Evolutionary conservation across 2,888 invertebrate genomes (phyloP).

Genomic region (Lutraria lutraria): DNA sequence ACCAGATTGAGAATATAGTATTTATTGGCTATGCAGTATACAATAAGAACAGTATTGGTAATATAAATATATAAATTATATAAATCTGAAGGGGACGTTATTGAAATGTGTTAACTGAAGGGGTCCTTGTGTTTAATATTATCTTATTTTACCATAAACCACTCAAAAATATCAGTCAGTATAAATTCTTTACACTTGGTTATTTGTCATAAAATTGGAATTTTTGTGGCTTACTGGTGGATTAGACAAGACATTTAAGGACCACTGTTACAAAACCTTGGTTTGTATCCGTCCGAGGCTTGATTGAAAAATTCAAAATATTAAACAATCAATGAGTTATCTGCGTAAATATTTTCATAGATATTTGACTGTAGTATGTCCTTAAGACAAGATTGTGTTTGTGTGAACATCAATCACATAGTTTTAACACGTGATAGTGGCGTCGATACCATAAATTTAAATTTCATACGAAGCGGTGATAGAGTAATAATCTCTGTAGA

Average conservation of each 20-base stretch:
- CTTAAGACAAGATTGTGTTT: background rate
- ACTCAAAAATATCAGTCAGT: constrained; percentile 7
- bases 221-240: constrained; percentile 37
- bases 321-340: constrained; percentile 38
- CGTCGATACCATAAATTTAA: background rate
- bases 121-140: too few species aligned
- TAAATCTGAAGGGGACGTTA: too few species aligned
- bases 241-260: constrained; percentile 44
- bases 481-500: background rate
- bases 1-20: too few species aligned
- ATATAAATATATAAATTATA: too few species aligned
- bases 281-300: constrained; percentile 37
- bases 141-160: background rate
- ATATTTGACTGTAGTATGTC: background rate
- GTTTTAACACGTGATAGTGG: background rate
- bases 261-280: constrained; percentile 51
- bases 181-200: constrained; percentile 29
- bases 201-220: constrained; percentile 46
- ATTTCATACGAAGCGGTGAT: background rate
- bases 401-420: background rate
- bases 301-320: constrained; percentile 39
- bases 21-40: too few species aligned
- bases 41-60: too few species aligned
- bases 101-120: too few species aligned
- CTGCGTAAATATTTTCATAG: background rate